These are phyloP conservation scores for Aphidius ervi DNA, from an alignment of 1,140 invertebrate species.

Conservation along the genomic window DNA sequence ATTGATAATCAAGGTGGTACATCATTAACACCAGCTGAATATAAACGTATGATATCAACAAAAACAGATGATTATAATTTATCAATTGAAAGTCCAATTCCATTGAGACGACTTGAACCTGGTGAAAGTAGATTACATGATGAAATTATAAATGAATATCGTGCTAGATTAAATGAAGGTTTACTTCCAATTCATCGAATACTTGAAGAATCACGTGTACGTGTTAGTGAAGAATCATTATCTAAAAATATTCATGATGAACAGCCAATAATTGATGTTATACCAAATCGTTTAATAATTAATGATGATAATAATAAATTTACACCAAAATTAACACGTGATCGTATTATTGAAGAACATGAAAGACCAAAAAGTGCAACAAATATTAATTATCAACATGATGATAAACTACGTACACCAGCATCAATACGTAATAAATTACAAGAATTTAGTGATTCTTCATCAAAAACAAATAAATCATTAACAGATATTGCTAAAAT, in stretches of 20 bases:
- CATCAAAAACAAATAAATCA: slow-evolving; percentile 10
- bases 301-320: slow-evolving; percentile 23
- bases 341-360: slow-evolving; percentile 26
- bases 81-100: slow-evolving; percentile 19
- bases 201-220: slow-evolving; percentile 42
- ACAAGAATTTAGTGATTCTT: slow-evolving; percentile 21
- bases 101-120: slow-evolving; percentile 22
- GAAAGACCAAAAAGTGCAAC: slow-evolving; percentile 21
- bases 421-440: slow-evolving; percentile 22
- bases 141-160: slow-evolving; percentile 43
- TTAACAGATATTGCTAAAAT: slow-evolving; percentile 8
- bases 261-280: slow-evolving; percentile 28
- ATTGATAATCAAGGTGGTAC: slow-evolving; percentile 29
- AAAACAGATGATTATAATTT: slow-evolving; percentile 19
- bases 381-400: slow-evolving; percentile 1
- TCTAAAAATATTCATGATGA: slow-evolving; percentile 29
- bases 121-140: slow-evolving; percentile 35
- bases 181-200: slow-evolving; percentile 46
- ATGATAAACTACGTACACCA: slow-evolving; percentile 11
- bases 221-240: slow-evolving; percentile 45
- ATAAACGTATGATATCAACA: slow-evolving; percentile 28
- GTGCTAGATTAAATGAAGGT: slow-evolving; percentile 39
- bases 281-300: slow-evolving; percentile 33
- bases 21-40: slow-evolving; percentile 39
- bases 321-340: slow-evolving; percentile 26